Evolutionary conservation across 2,797 vertebrate genomes (phyloP).

Genomic region (Vespertilio murinus): DNA sequence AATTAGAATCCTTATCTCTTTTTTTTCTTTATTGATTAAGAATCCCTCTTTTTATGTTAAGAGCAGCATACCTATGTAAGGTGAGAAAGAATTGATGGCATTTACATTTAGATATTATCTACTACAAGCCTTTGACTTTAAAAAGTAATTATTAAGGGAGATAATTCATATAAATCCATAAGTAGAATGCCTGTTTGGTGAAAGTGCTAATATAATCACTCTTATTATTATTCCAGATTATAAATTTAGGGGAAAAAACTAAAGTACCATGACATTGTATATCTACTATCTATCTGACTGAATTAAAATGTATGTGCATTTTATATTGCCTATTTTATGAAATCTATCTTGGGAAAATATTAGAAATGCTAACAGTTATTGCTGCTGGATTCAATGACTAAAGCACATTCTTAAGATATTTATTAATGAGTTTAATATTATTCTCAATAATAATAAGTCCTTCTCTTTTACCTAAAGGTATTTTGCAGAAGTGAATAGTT

Average conservation of each 20-base stretch:
- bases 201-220: background rate
- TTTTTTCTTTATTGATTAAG: no score
- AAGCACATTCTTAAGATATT: background rate
- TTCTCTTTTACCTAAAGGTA: conserved; percentile 37
- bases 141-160: background rate
- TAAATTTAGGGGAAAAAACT: background rate
- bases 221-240: background rate
- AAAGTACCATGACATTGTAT: background rate
- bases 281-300: background rate
- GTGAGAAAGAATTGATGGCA: background rate
- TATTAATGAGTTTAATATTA: conserved; percentile 55
- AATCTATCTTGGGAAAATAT: conserved; percentile 15
- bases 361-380: conserved; percentile 2
- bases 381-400: background rate
- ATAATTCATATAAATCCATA: background rate
- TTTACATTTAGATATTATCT: background rate
- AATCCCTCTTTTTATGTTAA: background rate
- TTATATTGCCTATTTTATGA: conserved; percentile 20
- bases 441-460: conserved; percentile 10
- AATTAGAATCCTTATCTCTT: background rate
- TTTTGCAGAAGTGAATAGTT: conserved; percentile 59
- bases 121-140: background rate
- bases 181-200: background rate
- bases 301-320: background rate
- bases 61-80: background rate